phyloP scores from a whole-genome alignment of 1,140 invertebrate genomes.

The Pseudomyrmex sp. region DNA sequence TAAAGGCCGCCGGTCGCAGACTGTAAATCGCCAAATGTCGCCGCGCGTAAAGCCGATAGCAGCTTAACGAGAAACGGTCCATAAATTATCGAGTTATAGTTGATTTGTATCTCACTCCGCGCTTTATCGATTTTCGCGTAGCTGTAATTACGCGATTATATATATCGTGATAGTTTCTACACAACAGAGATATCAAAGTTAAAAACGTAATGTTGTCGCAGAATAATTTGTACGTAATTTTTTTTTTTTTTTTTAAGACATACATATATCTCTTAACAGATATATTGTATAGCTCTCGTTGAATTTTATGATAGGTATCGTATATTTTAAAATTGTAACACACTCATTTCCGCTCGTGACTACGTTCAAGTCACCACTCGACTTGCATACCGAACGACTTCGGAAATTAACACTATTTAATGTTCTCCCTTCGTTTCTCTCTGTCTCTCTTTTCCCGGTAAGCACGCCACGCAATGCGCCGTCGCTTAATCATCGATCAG shows the following conservation, averaged over 20 bases:
- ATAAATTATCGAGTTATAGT: background rate
- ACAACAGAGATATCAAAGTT: too few relatives aligned
- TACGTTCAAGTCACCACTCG: background rate
- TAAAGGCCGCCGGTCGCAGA: constrained; percentile 7
- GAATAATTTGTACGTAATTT: background rate
- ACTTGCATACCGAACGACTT: background rate
- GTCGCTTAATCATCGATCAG: constrained; percentile 63
- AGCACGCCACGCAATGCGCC: constrained; percentile 11
- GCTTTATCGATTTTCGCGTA: background rate
- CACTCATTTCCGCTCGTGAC: background rate
- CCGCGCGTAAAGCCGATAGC: constrained; percentile 9
- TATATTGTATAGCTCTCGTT: background rate
- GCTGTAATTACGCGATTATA: too few relatives aligned
- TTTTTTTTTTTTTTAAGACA: background rate
- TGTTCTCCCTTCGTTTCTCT: constrained; percentile 1
- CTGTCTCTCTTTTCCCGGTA: background rate
- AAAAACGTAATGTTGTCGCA: too few relatives aligned
- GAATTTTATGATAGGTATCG: background rate
- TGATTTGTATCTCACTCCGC: background rate
- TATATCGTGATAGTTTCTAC: too few relatives aligned
- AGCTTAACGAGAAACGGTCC: constrained; percentile 9
- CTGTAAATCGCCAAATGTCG: constrained; percentile 27
- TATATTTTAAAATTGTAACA: background rate
- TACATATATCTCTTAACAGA: background rate
- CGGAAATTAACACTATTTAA: constrained; percentile 28